Evolutionary conservation across 2,113 vertebrate genomes (phyloP), one percentile per base, ranked within the genome.

Genomic region (Ameiurus melas): DNA sequence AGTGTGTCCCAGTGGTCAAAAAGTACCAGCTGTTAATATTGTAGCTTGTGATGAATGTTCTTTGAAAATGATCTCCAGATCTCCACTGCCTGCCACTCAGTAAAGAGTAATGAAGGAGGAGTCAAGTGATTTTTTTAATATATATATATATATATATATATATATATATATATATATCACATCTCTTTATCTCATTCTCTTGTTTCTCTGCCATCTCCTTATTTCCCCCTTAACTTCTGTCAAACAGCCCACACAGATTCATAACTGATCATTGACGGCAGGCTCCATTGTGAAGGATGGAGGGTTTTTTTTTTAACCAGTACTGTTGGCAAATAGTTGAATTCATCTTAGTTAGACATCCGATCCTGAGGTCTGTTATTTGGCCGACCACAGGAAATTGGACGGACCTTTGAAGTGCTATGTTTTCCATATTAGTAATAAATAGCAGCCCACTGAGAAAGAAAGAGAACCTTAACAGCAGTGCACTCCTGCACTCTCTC

Each of bases 381-480:
- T 90, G 86, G 87, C 84, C 86, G 83, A 89, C 87, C 89, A 90
- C 92, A 94, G 93, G 94, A 95, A 94, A 94, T 94, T 92, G 89
- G 90, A 93, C 89, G 89, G 2, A 77, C 92, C 93, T 94, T 95
- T 94, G 94, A 95, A 94, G 93, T 92, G 90, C 89, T 70, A 91
- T 90, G 86, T 92, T 95, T 94, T 94, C 91, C 92, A 91, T 93
- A 92, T 93, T 92, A 93, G 90, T 94, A 95, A 95, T 95, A 93
- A 93, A 94, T 94, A 90, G 93, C 94, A 95, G 94, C 90, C 92
- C 90, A 71, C 73, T 70, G 60, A 85, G 51, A 71, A 27, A 57
- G 71, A 70, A 39, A 66, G 82, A 5, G 58, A 86, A 68, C 75
- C 58, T 86, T 66, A 33, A 33, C 55, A n/a, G 55, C 60, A 53